Base-by-base conservation (phyloP, 2,888 invertebrate genomes). In the Protonemura montana region DNA sequence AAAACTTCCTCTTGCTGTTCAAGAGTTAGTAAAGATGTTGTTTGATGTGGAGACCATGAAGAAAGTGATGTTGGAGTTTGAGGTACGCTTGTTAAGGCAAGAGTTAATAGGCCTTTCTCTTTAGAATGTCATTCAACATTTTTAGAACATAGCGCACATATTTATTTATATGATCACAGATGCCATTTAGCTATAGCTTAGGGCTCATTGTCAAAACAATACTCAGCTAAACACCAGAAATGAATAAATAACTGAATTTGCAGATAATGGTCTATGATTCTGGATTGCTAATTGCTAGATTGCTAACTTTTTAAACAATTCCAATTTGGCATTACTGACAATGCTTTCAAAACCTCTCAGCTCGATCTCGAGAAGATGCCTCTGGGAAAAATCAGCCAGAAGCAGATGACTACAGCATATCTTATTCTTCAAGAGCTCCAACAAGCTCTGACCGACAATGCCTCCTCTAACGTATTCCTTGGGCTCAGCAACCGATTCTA, bases 361-460 rank as follows among this genome's bases (percentile, higher is more conserved):
- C 93, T 99, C 89, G 99, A 99, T 91, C 94, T 97, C 89, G 98
- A 98, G 88, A 99, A 99, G 92, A 99, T 99, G 99, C 99, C 99
- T 0, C 92, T 99, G 10, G 99, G 99, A 28, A 99, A 99, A 92
- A 91, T 99, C 16, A 98, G 98, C 0, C 95, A 96, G 90, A 95
- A 95, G 86, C 98, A 98, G 92, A 95, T 99, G 86, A 95, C 96
- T 90, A 93, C 94, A 59, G 99, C 99, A 0, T 99, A 96, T 90
- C 92, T 92, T 85, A 96, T 98, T 0, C 92, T 99, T 28, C 94
- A 94, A 0, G 95, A 96, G 89, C 90, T 97, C 21, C 93, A 95
- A 88, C 92, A 92, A 13, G 89, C 94, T 0, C 92, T 96, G 2
- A 92, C 94, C 82, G 92, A 92, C 0, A 91, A 90, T 2, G 26